Conservation (phyloP, 2,888 invertebrate species). For the Habrosyne pyritoides region DNA sequence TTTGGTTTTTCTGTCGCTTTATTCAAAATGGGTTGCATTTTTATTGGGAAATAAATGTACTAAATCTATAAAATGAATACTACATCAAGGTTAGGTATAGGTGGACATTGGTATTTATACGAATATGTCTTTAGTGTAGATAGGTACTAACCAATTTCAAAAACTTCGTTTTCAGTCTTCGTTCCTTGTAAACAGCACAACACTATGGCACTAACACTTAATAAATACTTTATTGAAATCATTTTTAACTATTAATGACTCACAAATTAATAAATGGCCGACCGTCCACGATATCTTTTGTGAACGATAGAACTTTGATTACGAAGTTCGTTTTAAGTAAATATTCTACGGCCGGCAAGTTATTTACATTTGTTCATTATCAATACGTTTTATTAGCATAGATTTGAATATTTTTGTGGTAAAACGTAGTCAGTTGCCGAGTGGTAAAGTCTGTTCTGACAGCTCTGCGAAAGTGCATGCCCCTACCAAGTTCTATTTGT, state of each 20-base stretch:
- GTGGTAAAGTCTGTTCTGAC: conserved; percentile 41
- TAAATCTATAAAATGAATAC: no score
- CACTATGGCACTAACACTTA: conserved; percentile 51
- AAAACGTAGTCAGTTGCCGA: conserved; percentile 19
- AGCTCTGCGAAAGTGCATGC: conserved; percentile 57
- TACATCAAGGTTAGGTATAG: no score
- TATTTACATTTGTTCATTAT: neutral
- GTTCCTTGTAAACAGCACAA: conserved; percentile 52
- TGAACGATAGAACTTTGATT: neutral
- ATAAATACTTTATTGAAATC: conserved; percentile 38
- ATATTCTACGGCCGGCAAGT: neutral
- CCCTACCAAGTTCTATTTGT: conserved; percentile 50
- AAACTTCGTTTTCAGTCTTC: conserved; percentile 46
- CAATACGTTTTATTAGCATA: neutral
- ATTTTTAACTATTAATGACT: conserved; percentile 32
- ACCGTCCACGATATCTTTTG: neutral
- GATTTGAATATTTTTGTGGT: neutral
- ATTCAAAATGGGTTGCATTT: no score
- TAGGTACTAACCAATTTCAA: conserved; percentile 57
- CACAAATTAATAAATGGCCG: neutral
- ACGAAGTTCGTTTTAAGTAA: neutral
- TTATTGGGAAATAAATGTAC: no score
- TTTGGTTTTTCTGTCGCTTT: no score
- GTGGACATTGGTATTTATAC: no score
- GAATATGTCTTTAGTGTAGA: neutral